Base-by-base conservation (phyloP, 2,888 invertebrate species). In the Pyrrhosoma nymphula region DNA sequence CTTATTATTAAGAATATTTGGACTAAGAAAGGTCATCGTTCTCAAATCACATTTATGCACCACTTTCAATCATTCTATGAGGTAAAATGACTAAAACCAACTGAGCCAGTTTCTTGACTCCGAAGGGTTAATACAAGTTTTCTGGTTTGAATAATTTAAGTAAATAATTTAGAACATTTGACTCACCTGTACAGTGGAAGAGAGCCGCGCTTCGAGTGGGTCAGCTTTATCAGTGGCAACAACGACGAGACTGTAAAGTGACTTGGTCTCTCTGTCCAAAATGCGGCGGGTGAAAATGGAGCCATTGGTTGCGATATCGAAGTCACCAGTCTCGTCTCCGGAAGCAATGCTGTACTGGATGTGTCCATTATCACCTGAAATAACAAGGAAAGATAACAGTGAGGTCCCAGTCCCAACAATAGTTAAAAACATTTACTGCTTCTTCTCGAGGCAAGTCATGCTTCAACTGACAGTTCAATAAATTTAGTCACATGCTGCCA, bases 221-320 rank as follows among this genome's bases (percentile, higher is more conserved):
- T 97, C 97, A 20, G 99, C 99, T 97, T 98, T 98, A 97, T 99
- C 99, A 95, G 98, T 98, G 63, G 99, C 99, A 95, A 98, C 98
- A 90, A 99, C 98, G 88, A 98, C 98, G 96, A 99, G 97, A 97
- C 98, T 98, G 97, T 99, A 99, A 56, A 98, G 97, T 26, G 98
- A 98, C 96, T 98, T 98, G 88, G 98, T 98, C 97, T 99, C 99
- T 96, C 99, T 97, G 97, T 99, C 99, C 96, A 99, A 97, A 89
- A 97, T 96, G 96, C 98, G 98, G 95, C 97, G 97, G 10, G 99
- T 99, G 96, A 97, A 98, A 96, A 99, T 98, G 30, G 98, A 99
- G 93, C 99, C 99, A 97, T 99, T 99, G 95, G 98, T 97, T 47
- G 98, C 97, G 96, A 99, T 99, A 96, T 97, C 97, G 97, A 99